These are phyloP conservation scores for Microctonus brassicae DNA, from an alignment of 2,888 invertebrate species.

Conservation along the genomic window DNA sequence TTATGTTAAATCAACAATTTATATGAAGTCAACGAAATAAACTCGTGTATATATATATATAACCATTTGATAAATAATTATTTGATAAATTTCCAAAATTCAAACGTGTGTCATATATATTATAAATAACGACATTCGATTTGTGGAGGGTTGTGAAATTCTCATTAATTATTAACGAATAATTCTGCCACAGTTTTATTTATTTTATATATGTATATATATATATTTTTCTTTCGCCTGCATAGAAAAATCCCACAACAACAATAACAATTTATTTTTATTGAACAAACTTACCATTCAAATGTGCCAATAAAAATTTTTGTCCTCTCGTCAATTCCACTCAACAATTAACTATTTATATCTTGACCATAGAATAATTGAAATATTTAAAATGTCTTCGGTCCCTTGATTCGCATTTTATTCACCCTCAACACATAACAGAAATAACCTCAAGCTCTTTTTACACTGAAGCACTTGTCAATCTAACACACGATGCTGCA, in stretches of 20 bases:
- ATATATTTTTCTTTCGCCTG: not conserved
- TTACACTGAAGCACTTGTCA: slow-evolving; percentile 21
- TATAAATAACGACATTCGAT: slow-evolving; percentile 8
- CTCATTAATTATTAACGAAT: slow-evolving; percentile 3
- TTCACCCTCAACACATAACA: not conserved
- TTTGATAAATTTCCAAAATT: not conserved
- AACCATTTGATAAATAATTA: slow-evolving; percentile 26
- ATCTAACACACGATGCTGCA: slow-evolving; percentile 8
- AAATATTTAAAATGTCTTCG: not conserved
- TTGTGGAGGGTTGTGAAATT: slow-evolving; percentile 17
- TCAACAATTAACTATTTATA: not conserved
- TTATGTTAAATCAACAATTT: slow-evolving; percentile 56
- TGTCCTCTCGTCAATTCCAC: not conserved
- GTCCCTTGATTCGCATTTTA: not conserved
- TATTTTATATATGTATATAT: not conserved
- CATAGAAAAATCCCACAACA: not conserved
- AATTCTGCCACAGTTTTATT: not conserved
- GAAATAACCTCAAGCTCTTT: not conserved
- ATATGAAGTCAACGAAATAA: slow-evolving; percentile 48
- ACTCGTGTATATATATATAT: not conserved
- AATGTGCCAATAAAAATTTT: not conserved
- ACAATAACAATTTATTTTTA: not conserved
- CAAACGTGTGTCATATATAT: not conserved
- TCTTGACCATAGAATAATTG: not conserved
- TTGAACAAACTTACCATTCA: not conserved